Conservation (phyloP, 2,797 vertebrate genomes). For the Esox lucius region DNA sequence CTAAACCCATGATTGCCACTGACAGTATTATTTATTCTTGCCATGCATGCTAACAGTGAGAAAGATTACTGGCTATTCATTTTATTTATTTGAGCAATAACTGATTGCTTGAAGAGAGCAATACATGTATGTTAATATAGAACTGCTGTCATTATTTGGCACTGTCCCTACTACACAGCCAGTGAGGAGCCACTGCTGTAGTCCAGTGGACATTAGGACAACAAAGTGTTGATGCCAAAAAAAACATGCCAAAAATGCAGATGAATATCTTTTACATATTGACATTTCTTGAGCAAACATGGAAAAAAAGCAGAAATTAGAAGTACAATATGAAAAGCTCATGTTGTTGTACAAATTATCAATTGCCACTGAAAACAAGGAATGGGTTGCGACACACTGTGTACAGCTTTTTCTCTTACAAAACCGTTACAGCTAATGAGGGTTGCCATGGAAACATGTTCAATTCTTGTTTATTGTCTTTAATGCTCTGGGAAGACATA, state of each 20-base stretch:
- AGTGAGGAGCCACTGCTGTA: too few species aligned
- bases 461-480: background rate
- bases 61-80: too few species aligned
- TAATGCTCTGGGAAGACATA: background rate
- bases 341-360: background rate
- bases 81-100: too few species aligned
- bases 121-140: too few species aligned
- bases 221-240: background rate
- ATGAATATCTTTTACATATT: background rate
- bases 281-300: background rate
- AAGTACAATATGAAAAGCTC: background rate
- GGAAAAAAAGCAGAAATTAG: background rate
- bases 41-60: too few species aligned
- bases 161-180: too few species aligned
- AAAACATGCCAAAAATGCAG: background rate
- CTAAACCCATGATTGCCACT: too few species aligned
- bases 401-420: background rate
- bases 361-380: background rate
- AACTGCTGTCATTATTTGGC: too few species aligned
- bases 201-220: background rate
- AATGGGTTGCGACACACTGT: background rate
- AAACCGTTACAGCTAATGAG: slow-evolving; percentile 4
- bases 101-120: too few species aligned
- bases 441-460: slow-evolving; percentile 10
- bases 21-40: too few species aligned